Conservation (phyloP, 2,113 vertebrate genomes). For the Sinocyclocheilus grahami region DNA sequence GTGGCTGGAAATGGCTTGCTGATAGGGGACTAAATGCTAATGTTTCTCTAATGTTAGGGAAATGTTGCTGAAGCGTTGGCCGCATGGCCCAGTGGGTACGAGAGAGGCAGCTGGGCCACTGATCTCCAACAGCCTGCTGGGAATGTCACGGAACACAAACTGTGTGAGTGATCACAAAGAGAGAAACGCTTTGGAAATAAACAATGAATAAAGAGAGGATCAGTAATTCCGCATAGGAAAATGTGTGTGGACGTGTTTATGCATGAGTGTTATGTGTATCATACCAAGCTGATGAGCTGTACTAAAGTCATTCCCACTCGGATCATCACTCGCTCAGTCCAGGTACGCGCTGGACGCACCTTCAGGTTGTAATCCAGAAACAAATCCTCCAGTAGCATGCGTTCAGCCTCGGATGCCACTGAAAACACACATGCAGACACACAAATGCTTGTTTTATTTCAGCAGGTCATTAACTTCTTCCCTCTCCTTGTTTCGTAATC, state of each 20-base stretch:
- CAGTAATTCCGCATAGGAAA: constrained; percentile 27
- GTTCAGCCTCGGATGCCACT: constrained; percentile 75
- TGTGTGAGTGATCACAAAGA: constrained; percentile 11
- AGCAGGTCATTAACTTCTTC: background rate
- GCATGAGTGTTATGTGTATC: constrained; percentile 43
- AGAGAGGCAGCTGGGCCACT: background rate
- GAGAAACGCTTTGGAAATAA: background rate
- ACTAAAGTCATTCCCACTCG: constrained; percentile 85
- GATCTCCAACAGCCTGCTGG: constrained; percentile 24
- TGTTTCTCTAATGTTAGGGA: constrained; percentile 15
- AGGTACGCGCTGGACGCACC: constrained; percentile 76
- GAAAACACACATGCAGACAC: constrained; percentile 36
- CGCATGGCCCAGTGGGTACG: background rate
- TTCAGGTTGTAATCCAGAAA: constrained; percentile 81
- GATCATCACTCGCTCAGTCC: constrained; percentile 81
- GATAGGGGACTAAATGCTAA: background rate
- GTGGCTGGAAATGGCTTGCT: constrained; percentile 1
- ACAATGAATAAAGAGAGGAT: constrained; percentile 3
- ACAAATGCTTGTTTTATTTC: background rate
- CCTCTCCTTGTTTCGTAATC: background rate
- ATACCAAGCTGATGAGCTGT: constrained; percentile 88
- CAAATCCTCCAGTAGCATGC: constrained; percentile 75
- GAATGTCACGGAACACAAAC: constrained; percentile 22
- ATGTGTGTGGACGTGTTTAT: constrained; percentile 16
- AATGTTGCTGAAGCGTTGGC: constrained; percentile 25